phyloP scores from a whole-genome alignment of 1,140 invertebrate genomes.

The Nasonia vitripennis region DNA sequence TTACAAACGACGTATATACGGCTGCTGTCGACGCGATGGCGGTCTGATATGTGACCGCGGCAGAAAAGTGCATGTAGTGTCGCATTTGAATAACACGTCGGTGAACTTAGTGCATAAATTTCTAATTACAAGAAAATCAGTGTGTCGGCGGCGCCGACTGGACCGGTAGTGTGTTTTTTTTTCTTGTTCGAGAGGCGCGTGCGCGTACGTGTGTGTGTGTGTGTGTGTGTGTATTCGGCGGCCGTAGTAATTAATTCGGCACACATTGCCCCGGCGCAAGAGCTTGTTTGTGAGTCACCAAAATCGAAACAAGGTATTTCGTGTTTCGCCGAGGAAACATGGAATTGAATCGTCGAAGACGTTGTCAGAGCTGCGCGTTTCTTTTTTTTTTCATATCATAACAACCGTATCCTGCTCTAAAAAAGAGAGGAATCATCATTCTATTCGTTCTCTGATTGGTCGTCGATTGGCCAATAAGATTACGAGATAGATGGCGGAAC shows the following conservation, averaged over 20 bases:
- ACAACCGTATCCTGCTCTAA: not conserved
- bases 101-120: slow-evolving; percentile 73
- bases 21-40: slow-evolving; percentile 27
- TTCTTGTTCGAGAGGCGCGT: not conserved
- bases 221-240: slow-evolving; percentile 42
- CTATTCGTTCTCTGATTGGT: too few species aligned
- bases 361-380: not conserved
- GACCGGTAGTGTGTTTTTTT: slow-evolving; percentile 37
- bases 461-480: too few species aligned
- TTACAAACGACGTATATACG: not conserved
- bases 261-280: not conserved
- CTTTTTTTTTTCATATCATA: slow-evolving; percentile 1
- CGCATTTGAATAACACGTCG: slow-evolving; percentile 73
- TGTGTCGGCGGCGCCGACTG: slow-evolving; percentile 51
- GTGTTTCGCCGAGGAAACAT: not conserved
- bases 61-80: slow-evolving; percentile 63
- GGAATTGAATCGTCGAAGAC: not conserved
- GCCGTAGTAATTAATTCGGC: slow-evolving; percentile 47
- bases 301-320: slow-evolving; percentile 45
- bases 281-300: slow-evolving; percentile 32
- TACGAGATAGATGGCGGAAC: too few species aligned
- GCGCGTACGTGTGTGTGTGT: too few species aligned
- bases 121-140: slow-evolving; percentile 72
- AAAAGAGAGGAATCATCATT: too few species aligned
- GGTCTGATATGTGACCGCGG: slow-evolving; percentile 54